Conservation (phyloP, 2,888 invertebrate species). For the Schizaphis graminum region DNA sequence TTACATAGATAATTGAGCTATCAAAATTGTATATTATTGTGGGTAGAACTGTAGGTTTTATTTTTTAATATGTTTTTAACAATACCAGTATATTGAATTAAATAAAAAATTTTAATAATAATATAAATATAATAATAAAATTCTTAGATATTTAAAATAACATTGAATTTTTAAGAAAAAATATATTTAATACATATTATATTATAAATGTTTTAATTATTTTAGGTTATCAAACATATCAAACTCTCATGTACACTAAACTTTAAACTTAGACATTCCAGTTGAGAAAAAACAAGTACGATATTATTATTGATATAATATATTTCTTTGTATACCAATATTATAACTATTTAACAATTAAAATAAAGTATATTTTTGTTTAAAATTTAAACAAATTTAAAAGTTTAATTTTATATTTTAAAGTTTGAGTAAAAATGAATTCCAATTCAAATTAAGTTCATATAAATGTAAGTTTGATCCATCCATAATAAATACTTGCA, state of each 20-base stretch:
- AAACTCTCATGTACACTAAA: neutral
- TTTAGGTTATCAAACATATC: neutral
- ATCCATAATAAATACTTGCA: conserved; percentile 25
- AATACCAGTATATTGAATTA: neutral
- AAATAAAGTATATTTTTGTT: neutral
- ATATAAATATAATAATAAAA: neutral
- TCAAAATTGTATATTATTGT: neutral
- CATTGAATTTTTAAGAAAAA: neutral
- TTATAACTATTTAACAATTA: neutral
- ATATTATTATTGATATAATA: neutral
- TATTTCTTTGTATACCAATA: neutral
- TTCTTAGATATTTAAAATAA: neutral
- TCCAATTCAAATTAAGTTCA: neutral
- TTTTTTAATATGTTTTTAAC: neutral
- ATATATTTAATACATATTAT: neutral
- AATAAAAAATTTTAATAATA: neutral
- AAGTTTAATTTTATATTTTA: neutral
- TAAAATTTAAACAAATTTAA: neutral
- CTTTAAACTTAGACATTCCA: neutral
- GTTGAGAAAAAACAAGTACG: neutral
- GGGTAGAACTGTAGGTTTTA: neutral
- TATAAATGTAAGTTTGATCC: neutral
- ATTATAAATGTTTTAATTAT: neutral
- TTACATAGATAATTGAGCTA: neutral
- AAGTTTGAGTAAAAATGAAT: neutral